Base-by-base conservation (phyloP, 2,888 invertebrate genomes). In the Schizotus pectinicornis region DNA sequence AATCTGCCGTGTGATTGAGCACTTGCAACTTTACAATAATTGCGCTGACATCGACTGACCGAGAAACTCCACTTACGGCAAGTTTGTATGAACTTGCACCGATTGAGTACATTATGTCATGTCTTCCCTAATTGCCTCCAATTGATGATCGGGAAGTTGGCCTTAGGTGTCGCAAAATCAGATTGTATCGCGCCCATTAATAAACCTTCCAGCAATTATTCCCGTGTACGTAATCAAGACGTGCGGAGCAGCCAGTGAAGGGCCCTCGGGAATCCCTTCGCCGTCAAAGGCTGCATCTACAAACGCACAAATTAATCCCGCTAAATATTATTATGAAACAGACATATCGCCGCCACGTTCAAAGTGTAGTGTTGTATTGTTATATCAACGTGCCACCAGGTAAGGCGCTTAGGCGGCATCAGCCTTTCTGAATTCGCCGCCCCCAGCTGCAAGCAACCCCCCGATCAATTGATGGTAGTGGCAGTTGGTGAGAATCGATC, bases 221-320 rank as follows among this genome's bases (percentile, higher is more conserved):
- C 2, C 22, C 2, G 22, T 7, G 8, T 43, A 49, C 38, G 36
- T 22, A 36, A 36, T 43, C 31, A 45, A 53, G 46, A 53, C 45
- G 54, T 39, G 47, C 22, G 30, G 33, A 35, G 11, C 51, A 33
- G 49, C 30, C 34, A 5, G 30, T 47, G 47, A 54, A 54, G 32
- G 47, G 54, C 54, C 46, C 34, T 14, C n/a, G 45, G 53, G 37
- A 31, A 30, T 43, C 42, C 43, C 37, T 33, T 30, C 46, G 30
- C 22, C 55, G 56, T 64, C 64, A 65, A 65, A 63, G 65, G 61
- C 41, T 63, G 59, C 58, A 61, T 38, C 49, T 49, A 67, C 61
- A 67, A 61, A 63, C 62, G 60, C 55, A 62, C 65, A 67, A 69
- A 69, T 69, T 69, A 68, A 69, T 67, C 67, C 61, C 60, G 62